Evolutionary conservation across 2,888 invertebrate species (phyloP), one percentile per base, ranked within the genome.

Genomic region (Mantis religiosa): DNA sequence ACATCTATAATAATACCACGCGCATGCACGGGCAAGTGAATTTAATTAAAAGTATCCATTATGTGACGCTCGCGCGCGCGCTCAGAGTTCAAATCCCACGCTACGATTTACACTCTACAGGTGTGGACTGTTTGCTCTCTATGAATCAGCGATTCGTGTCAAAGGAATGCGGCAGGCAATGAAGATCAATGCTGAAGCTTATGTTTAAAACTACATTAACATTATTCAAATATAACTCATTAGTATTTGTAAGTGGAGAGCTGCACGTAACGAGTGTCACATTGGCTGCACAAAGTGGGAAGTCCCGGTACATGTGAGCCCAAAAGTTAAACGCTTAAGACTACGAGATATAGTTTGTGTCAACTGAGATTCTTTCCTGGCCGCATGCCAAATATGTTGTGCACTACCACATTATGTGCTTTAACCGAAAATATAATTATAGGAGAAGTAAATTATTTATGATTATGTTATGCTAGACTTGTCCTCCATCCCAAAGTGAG

Each of bases 141-240:
- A 71, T 71, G 54, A 71, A 71, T 71, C 54, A 71, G 54, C 54
- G 54, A 71, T 71, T 20, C 54, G 20, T 71, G 54, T 71, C 54
- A 71, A 71, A 71, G 54, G 54, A 71, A 71, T 71, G 54, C 54
- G 20, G 25, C 54, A 25, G 15, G 15, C 54, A 15, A 71, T 71
- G 54, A 15, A 25, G 15, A 71, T 25, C 20, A 71, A 71, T 4
- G 20, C 20, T 20, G 25, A 71, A 25, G 54, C 54, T 71, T 71
- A 71, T 71, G 86, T 47, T 71, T 85, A 28, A 85, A 85, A 28
- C 81, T 54, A 71, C 86, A 71, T 86, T 28, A 30, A 86, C 86
- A 81, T 86, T 86, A 86, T 86, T 86, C 86, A 86, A 86, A 86
- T 86, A 9, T 71, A 86, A 81, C 81, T 86, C 86, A 86, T 86